phyloP scores from a whole-genome alignment of 1,140 invertebrate genomes.

The Bombus huntii region DNA sequence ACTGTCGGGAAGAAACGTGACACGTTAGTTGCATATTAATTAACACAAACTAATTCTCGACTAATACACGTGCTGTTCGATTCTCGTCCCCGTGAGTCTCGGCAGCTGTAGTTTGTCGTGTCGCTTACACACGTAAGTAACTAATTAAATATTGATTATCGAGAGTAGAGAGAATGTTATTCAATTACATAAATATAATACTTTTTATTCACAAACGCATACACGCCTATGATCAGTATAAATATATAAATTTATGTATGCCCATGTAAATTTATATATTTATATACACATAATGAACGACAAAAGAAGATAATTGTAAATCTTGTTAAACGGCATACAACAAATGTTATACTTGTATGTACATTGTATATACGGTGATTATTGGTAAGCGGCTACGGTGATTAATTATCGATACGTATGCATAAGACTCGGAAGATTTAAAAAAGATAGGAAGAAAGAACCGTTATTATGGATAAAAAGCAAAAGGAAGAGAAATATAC shows the following conservation, averaged over 20 bases:
- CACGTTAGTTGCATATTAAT: constrained; percentile 50
- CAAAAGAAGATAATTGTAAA: constrained; percentile 65
- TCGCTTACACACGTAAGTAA: constrained; percentile 44
- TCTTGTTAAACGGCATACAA: constrained; percentile 70
- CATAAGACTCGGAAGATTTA: not conserved
- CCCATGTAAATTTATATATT: constrained; percentile 30
- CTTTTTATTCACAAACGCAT: constrained; percentile 61
- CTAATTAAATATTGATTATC: constrained; percentile 53
- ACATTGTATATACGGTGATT: constrained; percentile 60
- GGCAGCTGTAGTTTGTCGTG: constrained; percentile 28
- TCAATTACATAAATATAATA: constrained; percentile 45
- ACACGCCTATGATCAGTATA: constrained; percentile 56
- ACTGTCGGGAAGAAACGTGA: constrained; percentile 30
- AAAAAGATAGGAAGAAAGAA: constrained; percentile 1
- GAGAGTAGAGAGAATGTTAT: constrained; percentile 35
- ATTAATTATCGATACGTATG: constrained; percentile 37
- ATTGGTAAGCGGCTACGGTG: constrained; percentile 26
- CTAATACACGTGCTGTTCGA: constrained; percentile 57
- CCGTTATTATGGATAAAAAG: constrained; percentile 32
- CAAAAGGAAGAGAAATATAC: constrained; percentile 14
- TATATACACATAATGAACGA: constrained; percentile 22
- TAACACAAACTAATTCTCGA: constrained; percentile 65
- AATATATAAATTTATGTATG: constrained; percentile 43
- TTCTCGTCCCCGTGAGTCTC: not conserved
- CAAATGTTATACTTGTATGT: constrained; percentile 60